phyloP scores from a whole-genome alignment of 2,888 invertebrate genomes.

The Erebia epiphron region DNA sequence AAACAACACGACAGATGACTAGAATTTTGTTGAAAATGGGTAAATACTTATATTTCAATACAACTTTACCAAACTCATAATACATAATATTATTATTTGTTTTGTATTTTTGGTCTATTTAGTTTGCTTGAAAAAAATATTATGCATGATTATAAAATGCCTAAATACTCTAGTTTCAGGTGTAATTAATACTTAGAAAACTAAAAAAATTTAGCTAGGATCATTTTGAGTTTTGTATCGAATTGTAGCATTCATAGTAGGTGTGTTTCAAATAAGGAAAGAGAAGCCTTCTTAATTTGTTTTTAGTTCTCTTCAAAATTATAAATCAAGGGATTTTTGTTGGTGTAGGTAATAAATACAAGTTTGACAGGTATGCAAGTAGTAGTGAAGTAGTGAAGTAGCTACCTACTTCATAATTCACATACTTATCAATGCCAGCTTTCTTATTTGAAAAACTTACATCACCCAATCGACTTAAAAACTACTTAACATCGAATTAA shows the following conservation, averaged over 20 bases:
- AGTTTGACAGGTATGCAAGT: background rate
- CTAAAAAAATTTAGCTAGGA: no score
- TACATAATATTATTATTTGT: background rate
- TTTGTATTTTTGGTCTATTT: background rate
- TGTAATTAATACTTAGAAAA: no score
- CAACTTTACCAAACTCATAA: background rate
- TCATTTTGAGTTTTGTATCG: background rate
- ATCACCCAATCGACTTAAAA: slow-evolving; percentile 6
- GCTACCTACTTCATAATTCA: background rate
- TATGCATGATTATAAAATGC: no score
- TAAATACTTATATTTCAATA: background rate
- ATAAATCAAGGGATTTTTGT: background rate
- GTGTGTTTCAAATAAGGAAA: background rate
- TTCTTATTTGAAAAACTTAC: background rate
- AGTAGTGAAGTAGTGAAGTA: no score
- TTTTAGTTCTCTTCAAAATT: background rate
- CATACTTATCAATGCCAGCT: no score
- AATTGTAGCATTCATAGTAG: background rate
- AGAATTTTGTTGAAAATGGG: slow-evolving; percentile 45
- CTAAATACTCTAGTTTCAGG: no score
- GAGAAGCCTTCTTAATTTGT: background rate
- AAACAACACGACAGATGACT: slow-evolving; percentile 45
- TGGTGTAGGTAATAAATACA: background rate
- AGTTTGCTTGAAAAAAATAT: no score
- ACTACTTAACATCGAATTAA: slow-evolving; percentile 31